Evolutionary conservation across 2,888 invertebrate genomes (phyloP).

Genomic region (Melieria omissa): DNA sequence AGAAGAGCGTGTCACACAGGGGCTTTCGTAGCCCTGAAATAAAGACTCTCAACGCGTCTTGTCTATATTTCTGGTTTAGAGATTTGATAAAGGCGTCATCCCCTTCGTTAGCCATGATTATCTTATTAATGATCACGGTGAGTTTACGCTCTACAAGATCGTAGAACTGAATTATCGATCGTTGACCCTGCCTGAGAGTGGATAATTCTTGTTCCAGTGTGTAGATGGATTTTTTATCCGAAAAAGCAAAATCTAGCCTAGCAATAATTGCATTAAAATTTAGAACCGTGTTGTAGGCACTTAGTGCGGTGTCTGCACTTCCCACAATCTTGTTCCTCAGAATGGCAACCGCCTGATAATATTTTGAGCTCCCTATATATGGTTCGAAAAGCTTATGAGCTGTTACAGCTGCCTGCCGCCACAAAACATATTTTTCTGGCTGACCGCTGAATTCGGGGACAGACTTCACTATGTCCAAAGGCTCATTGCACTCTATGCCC

Average conservation of each 20-base stretch:
- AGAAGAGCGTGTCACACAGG: too few species aligned
- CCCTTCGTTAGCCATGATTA: conserved; percentile 1
- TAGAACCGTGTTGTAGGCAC: conserved; percentile 15
- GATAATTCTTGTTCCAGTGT: background rate
- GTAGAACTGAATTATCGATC: too few species aligned
- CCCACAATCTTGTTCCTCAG: conserved; percentile 30
- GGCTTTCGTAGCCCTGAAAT: too few species aligned
- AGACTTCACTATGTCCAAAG: background rate
- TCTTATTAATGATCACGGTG: too few species aligned
- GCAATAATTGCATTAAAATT: conserved; percentile 25
- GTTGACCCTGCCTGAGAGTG: too few species aligned
- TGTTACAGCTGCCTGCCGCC: conserved; percentile 36
- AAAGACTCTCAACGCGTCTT: too few species aligned
- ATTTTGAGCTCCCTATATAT: conserved; percentile 36
- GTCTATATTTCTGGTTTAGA: too few species aligned
- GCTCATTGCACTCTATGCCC: background rate
- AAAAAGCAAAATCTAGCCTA: conserved; percentile 27
- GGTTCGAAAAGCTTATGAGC: conserved; percentile 32
- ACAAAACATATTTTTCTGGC: conserved; percentile 20
- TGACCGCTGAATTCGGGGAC: background rate
- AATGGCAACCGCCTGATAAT: conserved; percentile 38
- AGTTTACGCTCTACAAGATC: too few species aligned
- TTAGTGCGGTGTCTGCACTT: conserved; percentile 28
- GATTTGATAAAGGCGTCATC: too few species aligned
- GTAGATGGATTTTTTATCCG: background rate